A percentile compares a stretch with the other conserved stretches of the same genome.
phyloP scores from a whole-genome alignment of 2,888 invertebrate genomes.

The Lasius fuliginosus region DNA sequence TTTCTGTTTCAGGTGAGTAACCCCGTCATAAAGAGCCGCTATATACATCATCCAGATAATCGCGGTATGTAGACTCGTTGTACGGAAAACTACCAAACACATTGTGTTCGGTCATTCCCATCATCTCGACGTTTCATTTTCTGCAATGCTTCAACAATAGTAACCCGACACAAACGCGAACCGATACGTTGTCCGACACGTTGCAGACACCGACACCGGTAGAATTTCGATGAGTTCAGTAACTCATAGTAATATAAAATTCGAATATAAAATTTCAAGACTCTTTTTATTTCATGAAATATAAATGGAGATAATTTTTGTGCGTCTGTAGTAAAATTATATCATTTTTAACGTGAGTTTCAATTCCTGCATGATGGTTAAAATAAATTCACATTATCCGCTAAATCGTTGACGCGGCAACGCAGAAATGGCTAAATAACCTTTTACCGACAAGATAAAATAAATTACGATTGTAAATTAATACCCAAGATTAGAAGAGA shows the following conservation, averaged over 20 bases:
- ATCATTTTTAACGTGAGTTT: not conserved
- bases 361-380: not conserved
- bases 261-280: not conserved
- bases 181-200: not conserved
- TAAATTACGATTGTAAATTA: conserved; percentile 42
- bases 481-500: conserved; percentile 29
- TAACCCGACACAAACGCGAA: not conserved
- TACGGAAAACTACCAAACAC: not conserved
- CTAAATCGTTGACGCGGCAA: not conserved
- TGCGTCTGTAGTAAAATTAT: not conserved
- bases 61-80: conserved; percentile 62
- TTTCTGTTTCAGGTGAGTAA: conserved; percentile 82
- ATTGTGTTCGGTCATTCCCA: not conserved
- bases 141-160: not conserved
- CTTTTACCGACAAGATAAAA: conserved; percentile 25
- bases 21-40: conserved; percentile 45
- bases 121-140: not conserved
- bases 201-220: not conserved
- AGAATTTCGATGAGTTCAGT: conserved; percentile 15
- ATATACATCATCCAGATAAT: conserved; percentile 31
- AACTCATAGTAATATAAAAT: not conserved
- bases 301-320: not conserved
- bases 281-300: not conserved
- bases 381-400: conserved; percentile 8
- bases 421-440: not conserved